Evolutionary conservation across 2,113 vertebrate species (phyloP).

Genomic region (Tringa solitaria): DNA sequence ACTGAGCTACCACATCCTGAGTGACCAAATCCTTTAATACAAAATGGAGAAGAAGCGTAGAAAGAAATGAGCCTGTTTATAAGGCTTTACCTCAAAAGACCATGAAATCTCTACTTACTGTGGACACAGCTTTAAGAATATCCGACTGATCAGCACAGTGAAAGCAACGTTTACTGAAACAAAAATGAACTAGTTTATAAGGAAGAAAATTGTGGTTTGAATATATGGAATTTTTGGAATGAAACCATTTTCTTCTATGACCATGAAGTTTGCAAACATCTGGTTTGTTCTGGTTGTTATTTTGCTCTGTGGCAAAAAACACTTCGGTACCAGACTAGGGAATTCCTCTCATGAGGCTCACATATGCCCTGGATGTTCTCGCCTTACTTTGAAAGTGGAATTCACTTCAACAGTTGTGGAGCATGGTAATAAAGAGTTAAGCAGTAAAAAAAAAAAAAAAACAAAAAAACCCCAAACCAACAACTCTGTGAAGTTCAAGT

Average conservation of each 20-base stretch:
- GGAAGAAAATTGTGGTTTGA: conserved; percentile 66
- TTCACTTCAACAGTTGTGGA: conserved; percentile 92
- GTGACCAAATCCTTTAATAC: conserved; percentile 61
- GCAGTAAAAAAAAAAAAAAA: neutral
- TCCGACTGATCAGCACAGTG: conserved; percentile 33
- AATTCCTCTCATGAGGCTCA: conserved; percentile 70
- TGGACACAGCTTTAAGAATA: conserved; percentile 69
- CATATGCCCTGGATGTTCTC: conserved; percentile 83
- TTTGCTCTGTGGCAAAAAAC: conserved; percentile 81
- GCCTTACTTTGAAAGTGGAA: conserved; percentile 87
- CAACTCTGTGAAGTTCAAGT: neutral
- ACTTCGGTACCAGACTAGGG: conserved; percentile 76
- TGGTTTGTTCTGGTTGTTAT: conserved; percentile 81
- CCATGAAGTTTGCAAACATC: conserved; percentile 80
- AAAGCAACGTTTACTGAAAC: conserved; percentile 56
- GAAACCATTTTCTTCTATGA: conserved; percentile 65
- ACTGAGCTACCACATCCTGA: conserved; percentile 50
- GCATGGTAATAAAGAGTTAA: conserved; percentile 81
- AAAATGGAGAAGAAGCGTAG: conserved; percentile 97
- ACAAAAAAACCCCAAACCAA: too few relatives aligned
- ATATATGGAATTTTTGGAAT: conserved; percentile 68
- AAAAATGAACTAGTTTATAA: conserved; percentile 71
- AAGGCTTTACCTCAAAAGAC: conserved; percentile 76
- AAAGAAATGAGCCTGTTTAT: conserved; percentile 89
- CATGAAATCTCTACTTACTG: conserved; percentile 72